Percentiles rank a stretch among this genome's conserved stretches.
Conservation (phyloP, 2,888 invertebrate genomes). For the Drosophila antonietae region DNA sequence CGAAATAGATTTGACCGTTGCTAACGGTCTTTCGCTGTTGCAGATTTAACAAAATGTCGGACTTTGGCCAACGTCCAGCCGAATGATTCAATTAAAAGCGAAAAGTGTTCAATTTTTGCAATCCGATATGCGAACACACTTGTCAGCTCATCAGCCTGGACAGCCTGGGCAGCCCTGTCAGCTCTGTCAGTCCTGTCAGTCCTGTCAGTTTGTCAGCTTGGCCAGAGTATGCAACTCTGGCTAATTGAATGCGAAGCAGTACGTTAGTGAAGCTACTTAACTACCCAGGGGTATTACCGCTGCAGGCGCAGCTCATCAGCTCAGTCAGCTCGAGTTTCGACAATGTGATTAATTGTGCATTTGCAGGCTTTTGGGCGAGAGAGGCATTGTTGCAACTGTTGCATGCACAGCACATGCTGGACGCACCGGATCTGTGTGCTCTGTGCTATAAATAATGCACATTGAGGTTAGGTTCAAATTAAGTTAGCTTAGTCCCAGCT, state of each 20-base stretch:
- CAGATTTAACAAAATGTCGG: conserved; percentile 1
- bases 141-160: conserved; percentile 1
- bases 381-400: conserved; percentile 18
- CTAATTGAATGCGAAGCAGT: conserved; percentile 34
- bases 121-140: conserved; percentile 20
- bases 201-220: conserved; percentile 7
- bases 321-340: conserved; percentile 34
- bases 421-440: conserved; percentile 3
- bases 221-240: neutral
- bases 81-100: conserved; percentile 24
- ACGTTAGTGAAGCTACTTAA: neutral
- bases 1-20: conserved; percentile 23
- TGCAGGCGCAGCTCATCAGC: neutral
- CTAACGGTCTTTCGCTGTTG: conserved; percentile 23
- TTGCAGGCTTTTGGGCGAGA: conserved; percentile 15
- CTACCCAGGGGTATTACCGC: neutral
- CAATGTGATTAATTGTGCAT: conserved; percentile 59
- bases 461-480: conserved; percentile 8
- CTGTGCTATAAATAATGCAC: conserved; percentile 23
- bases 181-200: conserved; percentile 1
- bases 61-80: neutral
- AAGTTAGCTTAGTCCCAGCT: neutral
- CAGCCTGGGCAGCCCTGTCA: neutral
- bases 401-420: conserved; percentile 8
- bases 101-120: conserved; percentile 24